Evolutionary conservation across 2,797 vertebrate species (phyloP), one percentile per base, ranked within the genome.

Genomic region (Trichosurus vulpecula): DNA sequence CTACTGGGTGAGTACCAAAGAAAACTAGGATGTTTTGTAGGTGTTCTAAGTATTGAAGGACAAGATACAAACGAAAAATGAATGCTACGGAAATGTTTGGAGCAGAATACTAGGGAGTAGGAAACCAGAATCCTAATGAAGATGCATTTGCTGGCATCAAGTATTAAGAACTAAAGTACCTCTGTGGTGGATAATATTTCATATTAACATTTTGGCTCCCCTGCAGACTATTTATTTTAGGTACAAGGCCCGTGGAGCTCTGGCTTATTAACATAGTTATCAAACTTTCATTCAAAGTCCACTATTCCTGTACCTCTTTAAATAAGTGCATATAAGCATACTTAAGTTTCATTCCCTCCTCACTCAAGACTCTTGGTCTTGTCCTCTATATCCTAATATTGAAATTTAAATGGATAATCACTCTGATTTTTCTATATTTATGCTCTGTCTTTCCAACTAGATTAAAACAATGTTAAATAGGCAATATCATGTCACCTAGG

Each of bases 121-220:
- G 51, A 87, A 87, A 74, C 9, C 41, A 51, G 74, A 6, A 87
- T 87, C 41, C 25, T 87, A 87, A 87, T 27, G 74, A 87, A 87
- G 74, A 87, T 87, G 74, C 74, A 87, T 87, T 87, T 87, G 25
- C 51, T 87, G 74, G 74, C 74, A 51, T 87, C 74, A 87, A 87
- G 74, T 47, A 12, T 87, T 87, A 51, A 87, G 41, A 87, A 11
- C 2, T 47, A 81, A 81, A 51, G 41, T 47, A 87, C 25, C 87
- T 87, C 74, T 27, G 2, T 27, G 10, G 25, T 27, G 74, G 41
- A 47, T 91, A 93, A 94, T 92, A 54, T 29, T 92, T 92, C 95
- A 91, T 58, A 96, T 61, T 96, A 92, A 95, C n/a, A 89, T 51
- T 41, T n/a, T 93, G 93, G 54, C 31, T 91, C 96, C 93, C 61